Evolutionary conservation across 2,888 invertebrate genomes (phyloP).

Genomic region (Drosophila demipolita): DNA sequence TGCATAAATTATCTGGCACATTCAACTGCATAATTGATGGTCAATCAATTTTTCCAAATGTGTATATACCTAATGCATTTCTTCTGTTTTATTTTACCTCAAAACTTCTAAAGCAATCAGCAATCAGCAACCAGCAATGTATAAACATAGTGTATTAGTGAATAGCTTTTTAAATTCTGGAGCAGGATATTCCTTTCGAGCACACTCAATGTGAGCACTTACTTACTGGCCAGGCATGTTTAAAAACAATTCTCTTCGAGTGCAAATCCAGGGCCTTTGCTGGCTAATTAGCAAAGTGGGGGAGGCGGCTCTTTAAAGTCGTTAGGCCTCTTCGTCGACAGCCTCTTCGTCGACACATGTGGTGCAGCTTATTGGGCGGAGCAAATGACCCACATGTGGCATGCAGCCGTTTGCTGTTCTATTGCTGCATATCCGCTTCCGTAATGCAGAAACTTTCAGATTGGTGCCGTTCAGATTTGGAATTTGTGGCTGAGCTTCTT

Average conservation of each 20-base stretch:
- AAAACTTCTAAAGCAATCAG: neutral
- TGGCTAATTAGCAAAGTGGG: constrained; percentile 3
- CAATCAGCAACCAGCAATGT: neutral
- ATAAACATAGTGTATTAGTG: neutral
- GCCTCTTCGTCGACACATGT: constrained; percentile 30
- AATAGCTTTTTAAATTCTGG: neutral
- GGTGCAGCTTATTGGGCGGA: constrained; percentile 36
- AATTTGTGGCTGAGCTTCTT: constrained; percentile 11
- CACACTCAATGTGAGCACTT: neutral
- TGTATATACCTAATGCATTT: too few species aligned
- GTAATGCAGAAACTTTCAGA: constrained; percentile 48
- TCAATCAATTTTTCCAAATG: neutral
- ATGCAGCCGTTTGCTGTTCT: constrained; percentile 7
- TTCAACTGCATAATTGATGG: neutral
- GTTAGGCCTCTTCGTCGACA: constrained; percentile 13
- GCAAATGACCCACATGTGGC: constrained; percentile 2
- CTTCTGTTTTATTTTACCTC: neutral
- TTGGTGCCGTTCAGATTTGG: constrained; percentile 4
- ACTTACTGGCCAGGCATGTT: neutral
- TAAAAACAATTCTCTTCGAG: neutral
- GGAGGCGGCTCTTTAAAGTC: neutral
- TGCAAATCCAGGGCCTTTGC: neutral
- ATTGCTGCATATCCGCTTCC: constrained; percentile 45
- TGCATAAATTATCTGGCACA: neutral
- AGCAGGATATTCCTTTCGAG: neutral